phyloP scores from a whole-genome alignment of 2,888 invertebrate genomes.

The Liodrosophila aerea region DNA sequence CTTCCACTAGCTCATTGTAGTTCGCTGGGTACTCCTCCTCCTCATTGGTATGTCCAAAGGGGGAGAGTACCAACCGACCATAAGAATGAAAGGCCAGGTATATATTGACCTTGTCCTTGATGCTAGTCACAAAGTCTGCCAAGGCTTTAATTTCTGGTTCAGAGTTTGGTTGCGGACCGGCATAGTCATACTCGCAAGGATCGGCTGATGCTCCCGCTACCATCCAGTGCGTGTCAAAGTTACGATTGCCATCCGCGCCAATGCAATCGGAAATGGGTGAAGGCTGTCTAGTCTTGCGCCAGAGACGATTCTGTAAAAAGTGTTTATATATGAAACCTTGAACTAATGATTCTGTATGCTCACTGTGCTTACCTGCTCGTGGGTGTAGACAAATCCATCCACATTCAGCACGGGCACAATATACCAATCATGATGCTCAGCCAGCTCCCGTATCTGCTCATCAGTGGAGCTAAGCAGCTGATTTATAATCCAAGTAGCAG shows the following conservation, averaged over 20 bases:
- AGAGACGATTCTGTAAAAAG: slow-evolving; percentile 81
- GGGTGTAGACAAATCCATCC: slow-evolving; percentile 87
- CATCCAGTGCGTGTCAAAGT: slow-evolving; percentile 76
- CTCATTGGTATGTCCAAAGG: slow-evolving; percentile 84
- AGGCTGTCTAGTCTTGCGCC: slow-evolving; percentile 86
- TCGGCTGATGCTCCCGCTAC: slow-evolving; percentile 83
- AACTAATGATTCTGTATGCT: slow-evolving; percentile 50
- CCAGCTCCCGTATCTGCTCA: slow-evolving; percentile 83
- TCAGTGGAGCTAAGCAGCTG: slow-evolving; percentile 86
- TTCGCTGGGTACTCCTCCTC: slow-evolving; percentile 81
- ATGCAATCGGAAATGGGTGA: slow-evolving; percentile 69
- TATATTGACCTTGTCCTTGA: slow-evolving; percentile 82
- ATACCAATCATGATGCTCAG: slow-evolving; percentile 88
- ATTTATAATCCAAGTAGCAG: slow-evolving; percentile 87
- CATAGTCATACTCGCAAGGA: slow-evolving; percentile 81
- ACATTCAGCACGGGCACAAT: slow-evolving; percentile 88
- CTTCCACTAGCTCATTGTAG: slow-evolving; percentile 81
- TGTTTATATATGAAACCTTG: no score
- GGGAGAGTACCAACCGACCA: slow-evolving; percentile 85
- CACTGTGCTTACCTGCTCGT: slow-evolving; percentile 83
- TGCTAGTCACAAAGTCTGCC: slow-evolving; percentile 81
- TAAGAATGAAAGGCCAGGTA: slow-evolving; percentile 86
- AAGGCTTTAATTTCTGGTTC: slow-evolving; percentile 84
- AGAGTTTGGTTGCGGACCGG: slow-evolving; percentile 84
- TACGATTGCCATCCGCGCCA: slow-evolving; percentile 77